phyloP scores from a whole-genome alignment of 2,888 invertebrate species.

The Catocala nupta region DNA sequence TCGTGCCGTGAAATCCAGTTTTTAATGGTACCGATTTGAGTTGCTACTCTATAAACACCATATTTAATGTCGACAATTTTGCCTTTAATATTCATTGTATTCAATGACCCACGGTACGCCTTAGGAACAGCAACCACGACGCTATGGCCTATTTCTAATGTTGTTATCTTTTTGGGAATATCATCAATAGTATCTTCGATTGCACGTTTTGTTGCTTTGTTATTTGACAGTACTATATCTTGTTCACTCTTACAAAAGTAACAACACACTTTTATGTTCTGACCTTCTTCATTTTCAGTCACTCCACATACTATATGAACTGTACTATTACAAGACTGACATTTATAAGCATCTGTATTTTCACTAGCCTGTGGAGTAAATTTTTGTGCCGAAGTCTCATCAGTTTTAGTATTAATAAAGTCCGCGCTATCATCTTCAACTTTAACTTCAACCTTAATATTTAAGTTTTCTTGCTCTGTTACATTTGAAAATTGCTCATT shows the following conservation, averaged over 20 bases:
- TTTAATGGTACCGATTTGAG: slow-evolving; percentile 12
- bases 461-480: background rate
- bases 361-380: background rate
- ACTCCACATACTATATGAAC: background rate
- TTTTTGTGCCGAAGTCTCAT: background rate
- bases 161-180: background rate
- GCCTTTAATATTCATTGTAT: background rate
- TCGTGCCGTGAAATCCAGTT: slow-evolving; percentile 9
- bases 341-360: slow-evolving; percentile 3
- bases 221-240: slow-evolving; percentile 3
- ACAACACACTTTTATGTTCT: slow-evolving; percentile 1
- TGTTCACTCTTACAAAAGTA: slow-evolving; percentile 8
- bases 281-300: background rate
- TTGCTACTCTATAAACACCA: slow-evolving; percentile 13
- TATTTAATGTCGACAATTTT: slow-evolving; percentile 9
- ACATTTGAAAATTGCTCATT: background rate
- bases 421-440: background rate
- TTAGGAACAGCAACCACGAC: slow-evolving; percentile 5
- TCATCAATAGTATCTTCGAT: background rate
- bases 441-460: slow-evolving; percentile 2
- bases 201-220: background rate
- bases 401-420: background rate
- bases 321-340: slow-evolving; percentile 5
- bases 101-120: background rate
- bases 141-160: slow-evolving; percentile 7